Conservation (phyloP, 2,888 invertebrate genomes). For the Apamea anceps region DNA sequence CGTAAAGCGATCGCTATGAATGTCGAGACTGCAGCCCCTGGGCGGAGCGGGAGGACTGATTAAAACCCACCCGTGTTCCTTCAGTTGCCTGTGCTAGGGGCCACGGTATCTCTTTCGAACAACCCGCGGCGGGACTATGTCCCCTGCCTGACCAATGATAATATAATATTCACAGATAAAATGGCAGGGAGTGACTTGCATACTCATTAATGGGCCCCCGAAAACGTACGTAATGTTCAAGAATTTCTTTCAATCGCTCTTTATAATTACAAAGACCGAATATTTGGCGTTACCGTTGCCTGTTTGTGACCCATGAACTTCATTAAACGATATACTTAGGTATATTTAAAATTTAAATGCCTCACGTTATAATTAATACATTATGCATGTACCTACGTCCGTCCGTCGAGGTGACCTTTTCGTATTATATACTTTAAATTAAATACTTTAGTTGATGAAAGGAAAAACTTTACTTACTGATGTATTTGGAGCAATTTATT, state of each 20-base stretch:
- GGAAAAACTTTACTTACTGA: conserved; percentile 4
- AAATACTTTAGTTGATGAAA: conserved; percentile 13
- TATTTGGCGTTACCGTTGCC: conserved; percentile 1
- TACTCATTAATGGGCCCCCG: no score
- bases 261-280: background rate
- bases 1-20: no score
- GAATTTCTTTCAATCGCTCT: background rate
- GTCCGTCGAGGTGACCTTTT: conserved; percentile 37
- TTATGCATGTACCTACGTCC: conserved; percentile 41
- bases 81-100: no score
- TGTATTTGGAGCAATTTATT: conserved; percentile 3
- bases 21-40: no score
- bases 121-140: no score
- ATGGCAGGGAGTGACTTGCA: no score
- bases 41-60: no score
- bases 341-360: conserved; percentile 48
- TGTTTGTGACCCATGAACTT: conserved; percentile 32
- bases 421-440: conserved; percentile 34
- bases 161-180: no score
- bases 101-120: no score
- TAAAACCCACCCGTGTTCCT: no score
- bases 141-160: no score
- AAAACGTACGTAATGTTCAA: background rate
- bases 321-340: conserved; percentile 4
- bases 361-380: conserved; percentile 19